A percentile compares a stretch with the other conserved stretches of the same genome.
phyloP scores from a whole-genome alignment of 2,888 invertebrate genomes.

The Chymomyza amoena region DNA sequence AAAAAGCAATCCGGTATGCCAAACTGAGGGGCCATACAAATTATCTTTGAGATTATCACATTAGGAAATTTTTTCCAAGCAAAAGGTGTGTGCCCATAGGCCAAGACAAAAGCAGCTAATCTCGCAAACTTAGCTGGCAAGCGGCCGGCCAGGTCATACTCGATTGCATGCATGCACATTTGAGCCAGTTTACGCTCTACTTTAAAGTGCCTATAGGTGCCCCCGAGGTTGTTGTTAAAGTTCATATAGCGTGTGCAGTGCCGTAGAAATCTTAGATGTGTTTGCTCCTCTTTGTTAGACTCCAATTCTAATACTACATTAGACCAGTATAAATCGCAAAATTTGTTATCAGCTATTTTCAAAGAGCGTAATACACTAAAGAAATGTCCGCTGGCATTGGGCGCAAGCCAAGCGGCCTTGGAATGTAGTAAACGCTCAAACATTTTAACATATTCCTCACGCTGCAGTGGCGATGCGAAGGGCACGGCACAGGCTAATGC shows the following conservation, averaged over 20 bases:
- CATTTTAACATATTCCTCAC: slow-evolving; percentile 76
- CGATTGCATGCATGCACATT: slow-evolving; percentile 75
- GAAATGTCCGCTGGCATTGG: slow-evolving; percentile 74
- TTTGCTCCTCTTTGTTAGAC: slow-evolving; percentile 50
- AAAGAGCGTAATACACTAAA: slow-evolving; percentile 78
- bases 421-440: slow-evolving; percentile 70
- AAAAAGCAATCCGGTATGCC: slow-evolving; percentile 77
- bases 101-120: slow-evolving; percentile 78
- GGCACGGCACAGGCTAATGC: slow-evolving; percentile 78
- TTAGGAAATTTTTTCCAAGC: slow-evolving; percentile 75
- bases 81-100: slow-evolving; percentile 77
- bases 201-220: slow-evolving; percentile 79
- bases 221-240: slow-evolving; percentile 80
- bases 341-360: slow-evolving; percentile 79
- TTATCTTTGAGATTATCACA: slow-evolving; percentile 75
- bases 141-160: slow-evolving; percentile 71
- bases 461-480: slow-evolving; percentile 78
- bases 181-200: slow-evolving; percentile 79
- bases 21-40: slow-evolving; percentile 78
- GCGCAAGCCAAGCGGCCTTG: slow-evolving; percentile 60
- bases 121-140: slow-evolving; percentile 78
- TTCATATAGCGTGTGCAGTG: slow-evolving; percentile 80
- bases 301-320: slow-evolving; percentile 75
- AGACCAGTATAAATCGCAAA: slow-evolving; percentile 80
- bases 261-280: slow-evolving; percentile 70